Evolutionary conservation across 2,797 vertebrate species (phyloP).

Genomic region (Pagetopsis macropterus): DNA sequence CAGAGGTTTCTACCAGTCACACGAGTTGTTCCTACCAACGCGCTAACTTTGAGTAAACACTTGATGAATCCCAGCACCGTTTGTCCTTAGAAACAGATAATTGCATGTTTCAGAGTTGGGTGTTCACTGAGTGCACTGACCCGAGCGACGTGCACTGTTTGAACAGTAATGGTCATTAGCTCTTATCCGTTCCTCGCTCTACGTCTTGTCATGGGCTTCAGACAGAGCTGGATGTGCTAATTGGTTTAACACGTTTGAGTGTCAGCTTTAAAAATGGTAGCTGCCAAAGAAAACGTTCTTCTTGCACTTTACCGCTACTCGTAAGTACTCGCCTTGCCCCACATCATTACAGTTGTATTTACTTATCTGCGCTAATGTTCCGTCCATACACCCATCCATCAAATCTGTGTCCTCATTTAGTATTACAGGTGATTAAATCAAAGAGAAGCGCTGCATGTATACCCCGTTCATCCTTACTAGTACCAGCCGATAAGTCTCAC

Average conservation of each 20-base stretch:
- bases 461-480: slow-evolving; percentile 10
- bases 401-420: neutral
- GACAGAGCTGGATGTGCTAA: slow-evolving; percentile 47
- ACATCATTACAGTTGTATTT: slow-evolving; percentile 26
- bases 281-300: slow-evolving; percentile 42
- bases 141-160: slow-evolving; percentile 35
- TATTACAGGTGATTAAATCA: slow-evolving; percentile 21
- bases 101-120: slow-evolving; percentile 45
- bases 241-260: slow-evolving; percentile 63
- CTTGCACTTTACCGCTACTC: neutral
- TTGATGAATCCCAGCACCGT: slow-evolving; percentile 44
- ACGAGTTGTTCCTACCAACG: slow-evolving; percentile 17
- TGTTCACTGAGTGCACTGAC: slow-evolving; percentile 23
- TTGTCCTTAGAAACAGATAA: slow-evolving; percentile 57
- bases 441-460: neutral
- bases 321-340: slow-evolving; percentile 10
- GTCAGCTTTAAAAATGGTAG: slow-evolving; percentile 55
- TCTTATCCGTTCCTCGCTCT: slow-evolving; percentile 33
- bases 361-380: neutral
- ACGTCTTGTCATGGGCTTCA: slow-evolving; percentile 37
- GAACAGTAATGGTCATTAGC: slow-evolving; percentile 53
- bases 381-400: neutral
- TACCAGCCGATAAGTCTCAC: slow-evolving; percentile 10
- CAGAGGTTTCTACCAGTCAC: slow-evolving; percentile 45
- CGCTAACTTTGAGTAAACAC: slow-evolving; percentile 38